Evolutionary conservation across 2,113 vertebrate species (phyloP).

Genomic region (Oryzias melastigma): DNA sequence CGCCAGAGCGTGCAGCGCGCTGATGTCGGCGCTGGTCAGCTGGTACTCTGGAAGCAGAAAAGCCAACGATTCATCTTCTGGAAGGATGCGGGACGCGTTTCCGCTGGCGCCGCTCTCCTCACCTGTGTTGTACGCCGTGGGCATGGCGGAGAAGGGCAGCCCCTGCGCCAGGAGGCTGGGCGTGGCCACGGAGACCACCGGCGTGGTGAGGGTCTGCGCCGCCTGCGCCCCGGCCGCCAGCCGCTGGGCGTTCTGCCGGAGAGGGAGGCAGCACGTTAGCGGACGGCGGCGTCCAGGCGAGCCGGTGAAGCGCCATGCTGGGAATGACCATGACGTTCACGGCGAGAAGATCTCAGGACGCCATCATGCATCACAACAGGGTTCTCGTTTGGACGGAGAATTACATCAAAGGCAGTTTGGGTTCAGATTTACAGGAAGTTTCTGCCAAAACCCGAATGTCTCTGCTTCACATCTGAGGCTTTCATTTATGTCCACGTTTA

Average conservation of each 20-base stretch:
- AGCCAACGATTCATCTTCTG: neutral
- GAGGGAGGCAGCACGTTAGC: slow-evolving; percentile 7
- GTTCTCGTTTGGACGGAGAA: slow-evolving; percentile 6
- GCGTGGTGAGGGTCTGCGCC: slow-evolving; percentile 88
- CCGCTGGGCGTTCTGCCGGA: slow-evolving; percentile 85
- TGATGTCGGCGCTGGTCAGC: slow-evolving; percentile 93
- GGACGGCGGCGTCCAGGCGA: neutral
- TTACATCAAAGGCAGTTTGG: slow-evolving; percentile 69
- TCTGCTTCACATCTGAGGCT: no score
- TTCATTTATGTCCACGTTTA: no score
- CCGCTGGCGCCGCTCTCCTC: slow-evolving; percentile 1
- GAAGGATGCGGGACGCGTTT: neutral
- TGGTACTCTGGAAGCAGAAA: slow-evolving; percentile 85
- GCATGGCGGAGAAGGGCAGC: slow-evolving; percentile 80
- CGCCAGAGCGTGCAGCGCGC: slow-evolving; percentile 90
- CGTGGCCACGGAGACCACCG: slow-evolving; percentile 90
- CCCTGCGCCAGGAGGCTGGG: slow-evolving; percentile 91
- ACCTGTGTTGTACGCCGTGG: slow-evolving; percentile 82
- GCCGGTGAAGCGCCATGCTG: slow-evolving; percentile 49
- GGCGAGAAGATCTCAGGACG: slow-evolving; percentile 49
- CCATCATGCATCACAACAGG: slow-evolving; percentile 55
- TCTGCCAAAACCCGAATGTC: no score
- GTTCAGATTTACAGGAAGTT: neutral
- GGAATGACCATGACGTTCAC: slow-evolving; percentile 44
- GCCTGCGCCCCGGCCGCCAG: slow-evolving; percentile 85